phyloP scores from a whole-genome alignment of 2,888 invertebrate genomes.

The Rugalucina vietnamica region DNA sequence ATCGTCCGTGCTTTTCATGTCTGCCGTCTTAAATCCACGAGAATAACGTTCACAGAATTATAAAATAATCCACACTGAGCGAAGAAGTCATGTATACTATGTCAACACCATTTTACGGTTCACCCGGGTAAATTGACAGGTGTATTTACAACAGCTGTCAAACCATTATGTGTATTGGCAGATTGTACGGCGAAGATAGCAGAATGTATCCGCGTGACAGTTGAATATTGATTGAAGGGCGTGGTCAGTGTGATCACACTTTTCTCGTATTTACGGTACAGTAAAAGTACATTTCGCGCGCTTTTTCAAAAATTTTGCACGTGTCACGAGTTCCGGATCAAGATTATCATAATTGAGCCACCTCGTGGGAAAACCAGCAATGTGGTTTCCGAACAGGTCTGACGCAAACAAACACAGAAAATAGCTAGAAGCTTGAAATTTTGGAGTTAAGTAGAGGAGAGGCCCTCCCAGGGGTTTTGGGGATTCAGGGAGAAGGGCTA shows the following conservation, averaged over 20 bases:
- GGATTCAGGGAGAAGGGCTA: too few relatives aligned
- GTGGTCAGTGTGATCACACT: slow-evolving; percentile 4
- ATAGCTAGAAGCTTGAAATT: too few relatives aligned
- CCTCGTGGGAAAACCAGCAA: too few relatives aligned
- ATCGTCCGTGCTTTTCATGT: slow-evolving; percentile 71
- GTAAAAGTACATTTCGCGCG: background rate
- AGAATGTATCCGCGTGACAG: background rate
- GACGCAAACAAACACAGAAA: too few relatives aligned
- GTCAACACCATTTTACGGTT: background rate
- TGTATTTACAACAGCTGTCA: slow-evolving; percentile 5
- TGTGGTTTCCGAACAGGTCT: too few relatives aligned
- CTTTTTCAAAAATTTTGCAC: too few relatives aligned
- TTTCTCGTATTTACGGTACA: background rate
- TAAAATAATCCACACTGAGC: background rate
- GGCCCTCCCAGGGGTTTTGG: too few relatives aligned
- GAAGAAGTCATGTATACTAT: slow-evolving; percentile 10
- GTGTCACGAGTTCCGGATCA: too few relatives aligned
- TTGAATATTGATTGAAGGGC: background rate
- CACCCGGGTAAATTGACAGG: background rate
- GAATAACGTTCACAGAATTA: background rate
- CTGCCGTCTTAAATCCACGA: background rate
- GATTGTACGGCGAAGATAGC: background rate
- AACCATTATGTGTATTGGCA: slow-evolving; percentile 2
- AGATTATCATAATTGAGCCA: too few relatives aligned
- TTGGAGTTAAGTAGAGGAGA: too few relatives aligned